Conservation (phyloP, 2,797 vertebrate species). For the Craterocephalus amniculus region DNA sequence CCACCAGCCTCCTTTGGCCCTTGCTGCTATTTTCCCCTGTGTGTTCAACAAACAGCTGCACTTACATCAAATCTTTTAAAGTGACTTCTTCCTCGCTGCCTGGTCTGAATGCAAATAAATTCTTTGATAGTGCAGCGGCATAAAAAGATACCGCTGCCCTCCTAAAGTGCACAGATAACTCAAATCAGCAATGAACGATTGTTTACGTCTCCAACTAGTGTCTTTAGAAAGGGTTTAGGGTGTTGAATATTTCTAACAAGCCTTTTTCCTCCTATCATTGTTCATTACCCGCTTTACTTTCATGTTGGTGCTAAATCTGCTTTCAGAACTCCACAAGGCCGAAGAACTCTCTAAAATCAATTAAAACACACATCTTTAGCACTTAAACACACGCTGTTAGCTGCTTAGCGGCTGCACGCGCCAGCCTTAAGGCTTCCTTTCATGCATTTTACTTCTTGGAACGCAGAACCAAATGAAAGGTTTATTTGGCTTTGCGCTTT, state of each 20-base stretch:
- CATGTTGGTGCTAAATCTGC: not conserved
- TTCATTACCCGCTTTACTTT: conserved; percentile 20
- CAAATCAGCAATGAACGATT: conserved; percentile 22
- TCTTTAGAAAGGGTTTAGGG: not conserved
- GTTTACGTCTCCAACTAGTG: conserved; percentile 30
- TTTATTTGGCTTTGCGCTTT: not conserved
- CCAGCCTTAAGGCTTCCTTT: conserved; percentile 7
- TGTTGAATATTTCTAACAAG: not conserved
- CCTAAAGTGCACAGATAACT: conserved; percentile 32
- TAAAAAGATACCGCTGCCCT: conserved; percentile 30
- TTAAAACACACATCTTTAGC: conserved; percentile 21
- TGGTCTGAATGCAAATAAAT: conserved; percentile 51
- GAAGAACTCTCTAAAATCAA: conserved; percentile 19
- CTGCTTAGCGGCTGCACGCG: conserved; percentile 3
- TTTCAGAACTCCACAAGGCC: conserved; percentile 21
- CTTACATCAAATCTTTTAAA: conserved; percentile 25
- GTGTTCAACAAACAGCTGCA: conserved; percentile 14
- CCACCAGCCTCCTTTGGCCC: not conserved
- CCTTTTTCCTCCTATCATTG: not conserved
- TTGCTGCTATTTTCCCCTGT: conserved; percentile 26
- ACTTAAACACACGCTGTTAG: conserved; percentile 12
- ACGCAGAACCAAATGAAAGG: not conserved
- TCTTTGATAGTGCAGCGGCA: conserved; percentile 45
- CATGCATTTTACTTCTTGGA: not conserved
- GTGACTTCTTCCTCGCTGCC: conserved; percentile 14